Evolutionary conservation across 2,797 vertebrate genomes (phyloP).

Genomic region (Tympanoctomys barrerae): DNA sequence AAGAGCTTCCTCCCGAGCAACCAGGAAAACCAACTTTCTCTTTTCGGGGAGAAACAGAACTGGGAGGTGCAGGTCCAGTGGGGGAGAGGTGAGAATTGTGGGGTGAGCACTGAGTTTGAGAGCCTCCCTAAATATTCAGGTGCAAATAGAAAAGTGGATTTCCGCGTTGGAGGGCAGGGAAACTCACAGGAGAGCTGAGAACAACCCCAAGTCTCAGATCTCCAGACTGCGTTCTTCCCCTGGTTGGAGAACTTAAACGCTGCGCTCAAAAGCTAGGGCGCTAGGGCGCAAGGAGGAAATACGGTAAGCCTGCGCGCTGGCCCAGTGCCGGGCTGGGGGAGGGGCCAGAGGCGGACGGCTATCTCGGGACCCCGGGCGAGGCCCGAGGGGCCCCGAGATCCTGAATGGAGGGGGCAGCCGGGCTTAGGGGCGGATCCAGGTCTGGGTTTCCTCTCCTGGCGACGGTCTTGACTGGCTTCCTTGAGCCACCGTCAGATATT

Average conservation of each 20-base stretch:
- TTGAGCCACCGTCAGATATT: conserved; percentile 86
- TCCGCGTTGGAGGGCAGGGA: neutral
- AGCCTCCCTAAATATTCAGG: neutral
- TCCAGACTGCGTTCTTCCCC: neutral
- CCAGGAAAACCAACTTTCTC: neutral
- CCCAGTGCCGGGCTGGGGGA: accelerated
- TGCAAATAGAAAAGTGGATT: neutral
- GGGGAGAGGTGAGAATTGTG: neutral
- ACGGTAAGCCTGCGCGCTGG: conserved; percentile 57
- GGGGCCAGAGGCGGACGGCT: neutral
- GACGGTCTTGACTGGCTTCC: conserved; percentile 87
- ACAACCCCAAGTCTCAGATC: neutral
- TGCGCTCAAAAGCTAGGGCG: conserved; percentile 46
- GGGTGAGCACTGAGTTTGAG: neutral
- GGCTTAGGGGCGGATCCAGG: conserved; percentile 76
- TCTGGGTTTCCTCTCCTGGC: conserved; percentile 89
- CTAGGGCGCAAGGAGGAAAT: conserved; percentile 75
- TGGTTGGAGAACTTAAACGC: conserved; percentile 20
- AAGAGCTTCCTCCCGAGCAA: neutral
- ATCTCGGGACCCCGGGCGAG: neutral
- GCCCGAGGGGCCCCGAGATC: neutral
- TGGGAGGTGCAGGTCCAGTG: neutral
- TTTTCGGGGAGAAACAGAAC: neutral
- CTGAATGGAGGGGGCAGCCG: neutral
- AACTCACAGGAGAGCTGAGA: neutral